phyloP scores from a whole-genome alignment of 2,797 vertebrate genomes.

The Falco berigora region DNA sequence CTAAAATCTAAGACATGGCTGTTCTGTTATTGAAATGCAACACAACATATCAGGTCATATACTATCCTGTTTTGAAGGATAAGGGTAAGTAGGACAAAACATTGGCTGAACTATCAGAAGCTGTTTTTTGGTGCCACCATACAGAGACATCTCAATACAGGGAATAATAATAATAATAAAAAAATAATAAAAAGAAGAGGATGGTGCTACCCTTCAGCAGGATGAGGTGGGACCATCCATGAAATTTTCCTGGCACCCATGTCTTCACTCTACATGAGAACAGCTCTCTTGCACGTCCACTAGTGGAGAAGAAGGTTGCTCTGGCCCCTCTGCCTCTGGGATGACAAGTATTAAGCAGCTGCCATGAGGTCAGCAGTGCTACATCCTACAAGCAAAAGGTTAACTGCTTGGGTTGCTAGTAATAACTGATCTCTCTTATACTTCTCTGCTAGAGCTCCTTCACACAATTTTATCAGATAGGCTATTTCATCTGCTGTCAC shows the following conservation, averaged over 20 bases:
- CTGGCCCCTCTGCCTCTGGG: neutral
- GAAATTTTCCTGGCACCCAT: neutral
- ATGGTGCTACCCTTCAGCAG: neutral
- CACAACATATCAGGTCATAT: neutral
- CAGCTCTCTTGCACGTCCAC: neutral
- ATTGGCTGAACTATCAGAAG: neutral
- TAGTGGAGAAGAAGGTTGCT: neutral
- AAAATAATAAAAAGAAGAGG: neutral
- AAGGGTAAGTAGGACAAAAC: neutral
- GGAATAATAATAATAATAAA: neutral
- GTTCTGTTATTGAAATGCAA: neutral
- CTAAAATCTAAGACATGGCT: neutral
- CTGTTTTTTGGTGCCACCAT: neutral
- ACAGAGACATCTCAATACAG: neutral
- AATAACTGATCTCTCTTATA: neutral
- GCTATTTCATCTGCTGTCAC: neutral
- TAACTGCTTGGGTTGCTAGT: neutral
- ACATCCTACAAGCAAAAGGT: neutral
- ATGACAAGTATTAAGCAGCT: neutral
- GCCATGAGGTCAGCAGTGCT: neutral
- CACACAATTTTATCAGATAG: neutral
- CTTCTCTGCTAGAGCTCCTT: neutral
- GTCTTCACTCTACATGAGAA: neutral
- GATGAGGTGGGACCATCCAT: neutral
- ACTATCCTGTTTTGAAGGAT: rapidly evolving